A percentile compares a stretch with the other conserved stretches of the same genome.
Evolutionary conservation across 2,797 vertebrate species (phyloP).

Genomic region (Rhynchonycteris naso): DNA sequence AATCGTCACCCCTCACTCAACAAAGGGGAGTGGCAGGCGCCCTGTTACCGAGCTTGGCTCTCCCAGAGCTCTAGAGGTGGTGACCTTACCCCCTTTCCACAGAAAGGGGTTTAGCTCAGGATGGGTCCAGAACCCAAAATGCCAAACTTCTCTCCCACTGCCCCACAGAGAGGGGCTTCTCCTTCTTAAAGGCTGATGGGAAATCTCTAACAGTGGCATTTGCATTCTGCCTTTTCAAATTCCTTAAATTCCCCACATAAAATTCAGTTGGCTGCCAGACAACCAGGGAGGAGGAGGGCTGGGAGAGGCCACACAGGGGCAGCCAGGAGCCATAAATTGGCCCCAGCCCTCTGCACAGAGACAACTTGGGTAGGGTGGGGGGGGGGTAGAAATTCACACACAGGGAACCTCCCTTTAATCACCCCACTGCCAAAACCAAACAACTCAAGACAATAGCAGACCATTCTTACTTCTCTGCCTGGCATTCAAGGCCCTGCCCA

Average conservation of each 20-base stretch:
- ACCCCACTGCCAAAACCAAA: background rate
- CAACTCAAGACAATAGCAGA: background rate
- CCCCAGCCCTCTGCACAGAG: background rate
- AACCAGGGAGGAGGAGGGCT: constrained; percentile 18
- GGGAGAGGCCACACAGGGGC: constrained; percentile 15
- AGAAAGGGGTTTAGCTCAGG: background rate
- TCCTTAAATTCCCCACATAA: constrained; percentile 69
- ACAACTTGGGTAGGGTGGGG: background rate
- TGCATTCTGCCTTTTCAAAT: constrained; percentile 66
- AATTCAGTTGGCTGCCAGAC: constrained; percentile 54
- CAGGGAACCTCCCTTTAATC: background rate
- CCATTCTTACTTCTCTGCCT: background rate
- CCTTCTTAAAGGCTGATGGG: background rate
- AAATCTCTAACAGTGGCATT: constrained; percentile 49
- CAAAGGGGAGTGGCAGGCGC: background rate
- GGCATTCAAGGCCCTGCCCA: background rate
- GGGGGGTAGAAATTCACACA: background rate
- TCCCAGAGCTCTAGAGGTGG: background rate
- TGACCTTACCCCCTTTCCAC: background rate
- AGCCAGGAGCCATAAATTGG: constrained; percentile 23
- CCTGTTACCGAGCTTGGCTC: background rate
- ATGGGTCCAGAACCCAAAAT: background rate
- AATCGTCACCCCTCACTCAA: background rate
- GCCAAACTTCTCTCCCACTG: background rate
- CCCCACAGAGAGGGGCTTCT: background rate